Conservation (phyloP, 1,140 invertebrate species). For the Calosoma granatense region DNA sequence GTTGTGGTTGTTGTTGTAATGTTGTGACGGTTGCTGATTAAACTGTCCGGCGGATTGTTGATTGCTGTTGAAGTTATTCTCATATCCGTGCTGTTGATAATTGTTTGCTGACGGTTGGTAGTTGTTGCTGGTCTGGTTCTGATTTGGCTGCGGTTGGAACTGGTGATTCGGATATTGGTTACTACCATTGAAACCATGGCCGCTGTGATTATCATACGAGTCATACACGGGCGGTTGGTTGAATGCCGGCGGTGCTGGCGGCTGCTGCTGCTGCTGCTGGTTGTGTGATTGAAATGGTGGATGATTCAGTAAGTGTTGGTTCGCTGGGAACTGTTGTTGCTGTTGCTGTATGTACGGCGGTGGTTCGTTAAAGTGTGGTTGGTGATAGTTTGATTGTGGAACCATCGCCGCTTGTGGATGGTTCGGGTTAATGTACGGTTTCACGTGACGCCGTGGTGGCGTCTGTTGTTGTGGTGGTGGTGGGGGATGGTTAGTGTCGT, state of each 20-base stretch:
- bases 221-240: not conserved
- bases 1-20: no score
- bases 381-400: not conserved
- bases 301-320: no score
- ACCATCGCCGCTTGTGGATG: not conserved
- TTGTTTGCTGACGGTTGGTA: not conserved
- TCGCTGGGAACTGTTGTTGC: not conserved
- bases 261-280: no score
- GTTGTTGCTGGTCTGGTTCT: not conserved
- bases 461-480: not conserved
- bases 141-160: not conserved
- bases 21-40: not conserved
- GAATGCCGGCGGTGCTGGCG: no score
- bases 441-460: not conserved
- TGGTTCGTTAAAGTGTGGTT: conserved; percentile 10
- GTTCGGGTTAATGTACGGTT: not conserved
- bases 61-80: not conserved
- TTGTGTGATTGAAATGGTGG: no score
- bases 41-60: not conserved
- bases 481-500: not conserved
- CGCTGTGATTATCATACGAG: not conserved
- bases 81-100: not conserved
- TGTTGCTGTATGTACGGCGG: conserved; percentile 7
- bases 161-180: not conserved
- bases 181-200: no score